These are phyloP conservation scores for Microctenopoma lineatum DNA, from an alignment of 2,797 vertebrate genomes.

Conservation along the genomic window DNA sequence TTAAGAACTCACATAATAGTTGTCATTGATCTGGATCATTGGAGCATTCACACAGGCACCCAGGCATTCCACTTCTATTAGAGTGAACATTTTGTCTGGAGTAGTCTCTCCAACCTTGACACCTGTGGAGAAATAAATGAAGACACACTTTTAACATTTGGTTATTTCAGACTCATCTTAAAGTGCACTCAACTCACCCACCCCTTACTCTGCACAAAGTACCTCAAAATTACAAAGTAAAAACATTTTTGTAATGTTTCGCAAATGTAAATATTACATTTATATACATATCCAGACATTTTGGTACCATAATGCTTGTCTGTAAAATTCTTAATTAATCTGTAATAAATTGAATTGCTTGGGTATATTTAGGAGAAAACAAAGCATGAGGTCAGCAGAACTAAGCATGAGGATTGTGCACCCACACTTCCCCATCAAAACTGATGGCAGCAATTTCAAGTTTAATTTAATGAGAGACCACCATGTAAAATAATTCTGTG, in stretches of 20 bases:
- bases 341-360: conserved; percentile 6
- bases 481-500: background rate
- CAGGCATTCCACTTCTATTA: conserved; percentile 97
- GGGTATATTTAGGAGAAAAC: background rate
- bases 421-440: background rate
- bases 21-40: conserved; percentile 99
- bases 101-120: conserved; percentile 97
- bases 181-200: background rate
- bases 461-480: background rate
- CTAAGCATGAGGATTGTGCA: background rate
- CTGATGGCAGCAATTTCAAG: background rate
- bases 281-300: background rate
- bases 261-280: background rate
- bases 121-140: conserved; percentile 80
- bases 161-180: background rate
- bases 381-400: conserved; percentile 4
- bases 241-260: too few species aligned
- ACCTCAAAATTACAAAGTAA: background rate
- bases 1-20: conserved; percentile 94
- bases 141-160: background rate
- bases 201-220: background rate
- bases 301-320: background rate
- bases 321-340: background rate
- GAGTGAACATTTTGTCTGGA: conserved; percentile 94
- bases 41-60: conserved; percentile 98